Conservation (phyloP, 2,888 invertebrate species). For the Eueremaeus valkanovi region DNA sequence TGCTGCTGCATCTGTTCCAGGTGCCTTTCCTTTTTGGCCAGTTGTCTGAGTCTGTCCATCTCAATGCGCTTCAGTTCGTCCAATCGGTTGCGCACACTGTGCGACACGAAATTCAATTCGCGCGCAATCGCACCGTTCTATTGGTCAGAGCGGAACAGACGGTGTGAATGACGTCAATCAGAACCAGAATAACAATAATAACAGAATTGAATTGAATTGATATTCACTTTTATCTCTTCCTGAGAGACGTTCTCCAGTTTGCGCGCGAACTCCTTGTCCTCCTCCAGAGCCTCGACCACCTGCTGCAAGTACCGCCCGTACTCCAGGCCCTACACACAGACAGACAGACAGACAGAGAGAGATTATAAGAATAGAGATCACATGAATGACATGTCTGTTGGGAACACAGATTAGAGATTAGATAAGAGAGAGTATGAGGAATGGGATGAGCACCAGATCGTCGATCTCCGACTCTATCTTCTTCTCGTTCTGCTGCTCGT, state of each 20-base stretch:
- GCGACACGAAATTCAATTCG: slow-evolving; percentile 79
- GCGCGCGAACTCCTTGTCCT: slow-evolving; percentile 75
- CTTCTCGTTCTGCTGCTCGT: background rate
- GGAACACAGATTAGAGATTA: too few species aligned
- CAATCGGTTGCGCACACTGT: slow-evolving; percentile 75
- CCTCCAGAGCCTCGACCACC: slow-evolving; percentile 82
- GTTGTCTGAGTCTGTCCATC: slow-evolving; percentile 70
- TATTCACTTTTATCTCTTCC: slow-evolving; percentile 70
- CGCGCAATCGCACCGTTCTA: slow-evolving; percentile 87
- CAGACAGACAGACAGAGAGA: too few species aligned
- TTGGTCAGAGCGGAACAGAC: too few species aligned
- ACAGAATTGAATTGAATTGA: slow-evolving; percentile 12
- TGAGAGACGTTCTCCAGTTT: slow-evolving; percentile 76
- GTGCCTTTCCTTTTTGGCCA: slow-evolving; percentile 65
- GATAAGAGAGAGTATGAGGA: too few species aligned
- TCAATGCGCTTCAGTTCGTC: slow-evolving; percentile 91
- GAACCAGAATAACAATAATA: slow-evolving; percentile 21
- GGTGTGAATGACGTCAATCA: too few species aligned
- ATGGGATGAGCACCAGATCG: too few species aligned
- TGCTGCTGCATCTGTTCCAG: slow-evolving; percentile 50
- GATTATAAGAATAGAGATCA: too few species aligned
- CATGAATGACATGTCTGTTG: too few species aligned
- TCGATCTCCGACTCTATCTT: background rate
- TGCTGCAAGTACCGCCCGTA: slow-evolving; percentile 85
- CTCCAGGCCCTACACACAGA: slow-evolving; percentile 62